Evolutionary conservation across 1,140 invertebrate species (phyloP), one percentile per base, ranked within the genome.

Genomic region (Dendrolimus punctatus): DNA sequence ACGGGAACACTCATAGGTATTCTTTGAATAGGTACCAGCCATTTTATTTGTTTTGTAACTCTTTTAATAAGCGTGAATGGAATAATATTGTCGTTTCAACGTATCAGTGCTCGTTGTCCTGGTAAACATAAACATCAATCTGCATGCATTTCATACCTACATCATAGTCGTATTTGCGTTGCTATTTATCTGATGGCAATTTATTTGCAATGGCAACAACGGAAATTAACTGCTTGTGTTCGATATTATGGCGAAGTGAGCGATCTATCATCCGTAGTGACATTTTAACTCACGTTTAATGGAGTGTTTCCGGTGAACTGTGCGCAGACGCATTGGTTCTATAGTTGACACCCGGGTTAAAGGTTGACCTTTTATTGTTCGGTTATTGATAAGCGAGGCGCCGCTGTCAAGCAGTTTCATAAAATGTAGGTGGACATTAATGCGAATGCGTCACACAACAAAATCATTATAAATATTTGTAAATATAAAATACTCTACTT

Each of bases 321-420:
- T 62, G 66, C 62, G 60, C 60, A 50, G 55, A 53, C 64, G 57
- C 57, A 57, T 58, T 57, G 60, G 48, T 49, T 46, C 53, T 60
- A 64, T 61, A 50, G 64, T 60, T 57, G 60, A 57, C 55, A 53
- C 51, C 36, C 49, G 43, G 62, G 66, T 68, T 58, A 57, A 60
- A 57, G 62, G 58, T 57, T 63, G 63, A 66, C 63, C 62, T 63
- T 65, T 62, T 60, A 63, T 63, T 62, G 57, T 65, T 60, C 49
- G 54, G 49, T 8, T 68, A 60, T 67, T 55, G 66, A 65, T 65
- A 68, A 60, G 56, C 52, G 60, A 59, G 59, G 65, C 61, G 56
- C 55, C 49, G 53, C 51, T 52, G 43, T 58, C 64, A 46, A 9
- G 49, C 43, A 47, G 42, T 45, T 46, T 57, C 48, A 56, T 53